Percentiles rank a stretch among this genome's conserved stretches.
phyloP scores from a whole-genome alignment of 2,113 vertebrate genomes.

The Climacteris rufus region DNA sequence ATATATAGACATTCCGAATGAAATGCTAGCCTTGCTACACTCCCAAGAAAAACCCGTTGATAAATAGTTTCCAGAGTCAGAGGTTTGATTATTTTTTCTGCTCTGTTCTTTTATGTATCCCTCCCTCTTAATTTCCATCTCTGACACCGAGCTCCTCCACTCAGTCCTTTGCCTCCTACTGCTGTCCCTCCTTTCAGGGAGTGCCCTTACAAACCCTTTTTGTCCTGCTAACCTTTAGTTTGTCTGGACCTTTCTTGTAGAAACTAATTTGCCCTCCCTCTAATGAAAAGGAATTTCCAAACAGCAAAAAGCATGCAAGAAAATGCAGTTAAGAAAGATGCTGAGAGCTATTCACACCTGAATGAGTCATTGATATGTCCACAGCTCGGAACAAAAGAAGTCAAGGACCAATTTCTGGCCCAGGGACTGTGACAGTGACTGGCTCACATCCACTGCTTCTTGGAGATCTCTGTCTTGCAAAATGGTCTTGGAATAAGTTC shows the following conservation, averaged over 20 bases:
- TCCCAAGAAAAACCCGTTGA: background rate
- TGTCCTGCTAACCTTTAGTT: background rate
- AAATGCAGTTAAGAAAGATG: background rate
- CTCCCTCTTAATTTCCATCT: background rate
- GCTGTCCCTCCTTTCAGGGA: background rate
- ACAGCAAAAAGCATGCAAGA: background rate
- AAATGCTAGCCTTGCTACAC: background rate
- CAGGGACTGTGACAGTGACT: background rate
- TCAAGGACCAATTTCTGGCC: background rate
- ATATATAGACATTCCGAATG: background rate
- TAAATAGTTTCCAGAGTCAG: background rate
- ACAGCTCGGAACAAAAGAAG: background rate
- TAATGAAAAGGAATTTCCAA: background rate
- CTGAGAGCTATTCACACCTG: background rate
- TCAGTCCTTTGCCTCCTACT: background rate
- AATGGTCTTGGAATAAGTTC: background rate
- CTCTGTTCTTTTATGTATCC: background rate
- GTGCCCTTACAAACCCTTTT: background rate
- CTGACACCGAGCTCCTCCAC: background rate
- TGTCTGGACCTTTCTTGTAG: background rate
- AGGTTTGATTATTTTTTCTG: background rate
- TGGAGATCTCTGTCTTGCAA: background rate
- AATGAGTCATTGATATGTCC: background rate
- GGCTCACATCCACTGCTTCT: background rate
- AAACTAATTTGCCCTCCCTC: background rate